Base-by-base conservation (phyloP, 2,113 vertebrate genomes). In the Capricornis sumatraensis region DNA sequence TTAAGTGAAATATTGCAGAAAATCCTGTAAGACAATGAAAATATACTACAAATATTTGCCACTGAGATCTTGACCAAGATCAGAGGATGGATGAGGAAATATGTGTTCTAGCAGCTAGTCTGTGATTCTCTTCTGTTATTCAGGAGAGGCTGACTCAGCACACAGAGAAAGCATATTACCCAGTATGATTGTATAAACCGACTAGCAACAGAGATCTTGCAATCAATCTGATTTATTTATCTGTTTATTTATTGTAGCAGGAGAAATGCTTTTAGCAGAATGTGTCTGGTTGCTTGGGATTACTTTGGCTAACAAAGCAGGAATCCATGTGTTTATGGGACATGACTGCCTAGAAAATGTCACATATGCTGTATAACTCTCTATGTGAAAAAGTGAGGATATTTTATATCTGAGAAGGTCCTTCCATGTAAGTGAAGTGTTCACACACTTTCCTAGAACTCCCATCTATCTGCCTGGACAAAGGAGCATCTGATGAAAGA, bases 101-200 rank as follows among this genome's bases (percentile, higher is more conserved):
- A 36, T 74, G 71, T 6, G 0, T 7, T 53, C 25, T 40, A 40
- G 67, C 10, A 52, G n/a, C 19, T 82, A 87, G 62, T 60, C 27
- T 71, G 2, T 58, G n/a, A 58, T 45, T 58, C 25, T 84, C 21
- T 45, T 0, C 25, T 14, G 0, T 87, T 50, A 45, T 6, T 33
- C 3, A 36, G 10, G 7, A 79, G 4, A 74, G 0, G 21, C 5
- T 0, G 6, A 71, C 21, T 14, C 14, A 81, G 17, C 8, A 25
- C 3, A 14, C 21, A 93, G 5, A 67, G 30, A 86, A 89, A 21
- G 4, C 11, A 21, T 2, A 6, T 45, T 4, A 90, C 45, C 19
- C 3, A 28, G 3, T 62, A 1, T 33, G 25, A 45, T 3, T 76
- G 15, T 33, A 6, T 33, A 85, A 87, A 93, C 9, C 1, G 5